phyloP scores from a whole-genome alignment of 2,113 vertebrate species.

The Patagioenas fasciata region DNA sequence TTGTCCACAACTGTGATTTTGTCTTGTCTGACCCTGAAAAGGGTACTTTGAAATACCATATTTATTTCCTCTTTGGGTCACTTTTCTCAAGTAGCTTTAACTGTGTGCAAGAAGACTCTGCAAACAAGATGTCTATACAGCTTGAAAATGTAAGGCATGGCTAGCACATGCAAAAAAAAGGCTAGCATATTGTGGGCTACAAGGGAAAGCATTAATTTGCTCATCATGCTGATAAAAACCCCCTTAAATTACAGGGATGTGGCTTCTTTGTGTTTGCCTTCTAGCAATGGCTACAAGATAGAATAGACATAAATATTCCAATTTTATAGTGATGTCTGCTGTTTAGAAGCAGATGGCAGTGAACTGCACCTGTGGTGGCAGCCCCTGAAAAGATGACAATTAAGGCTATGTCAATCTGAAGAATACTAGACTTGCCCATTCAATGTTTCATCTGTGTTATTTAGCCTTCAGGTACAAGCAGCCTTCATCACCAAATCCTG shows the following conservation, averaged over 20 bases:
- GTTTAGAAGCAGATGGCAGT: not conserved
- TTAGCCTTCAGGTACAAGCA: not conserved
- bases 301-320: not conserved
- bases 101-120: not conserved
- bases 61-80: not conserved
- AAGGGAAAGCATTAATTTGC: not conserved
- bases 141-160: not conserved
- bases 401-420: not conserved
- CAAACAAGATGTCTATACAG: not conserved
- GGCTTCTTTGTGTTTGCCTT: not conserved
- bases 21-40: not conserved
- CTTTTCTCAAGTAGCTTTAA: not conserved
- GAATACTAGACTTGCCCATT: not conserved
- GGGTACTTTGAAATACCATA: no score
- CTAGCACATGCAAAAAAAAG: not conserved
- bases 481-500: not conserved
- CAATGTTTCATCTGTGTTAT: not conserved
- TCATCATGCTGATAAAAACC: not conserved
- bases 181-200: not conserved
- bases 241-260: not conserved
- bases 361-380: not conserved
- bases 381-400: not conserved
- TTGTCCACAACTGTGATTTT: no score
- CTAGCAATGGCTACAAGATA: not conserved
- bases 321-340: not conserved